Percentiles rank a stretch among this genome's conserved stretches.
phyloP scores from a whole-genome alignment of 2,797 vertebrate species.

The Coendou prehensilis region DNA sequence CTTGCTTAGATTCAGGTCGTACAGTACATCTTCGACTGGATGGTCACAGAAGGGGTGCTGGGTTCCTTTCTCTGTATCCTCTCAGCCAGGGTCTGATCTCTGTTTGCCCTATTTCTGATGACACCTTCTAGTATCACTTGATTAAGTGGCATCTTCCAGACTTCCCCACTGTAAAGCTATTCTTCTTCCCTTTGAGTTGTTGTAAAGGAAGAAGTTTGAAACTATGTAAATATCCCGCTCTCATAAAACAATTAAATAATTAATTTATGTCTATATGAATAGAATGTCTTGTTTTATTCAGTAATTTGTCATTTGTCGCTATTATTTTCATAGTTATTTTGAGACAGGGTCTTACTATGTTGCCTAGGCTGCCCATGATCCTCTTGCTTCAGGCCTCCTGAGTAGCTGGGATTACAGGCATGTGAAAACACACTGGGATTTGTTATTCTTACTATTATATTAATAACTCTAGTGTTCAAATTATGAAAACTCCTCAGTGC shows the following conservation, averaged over 20 bases:
- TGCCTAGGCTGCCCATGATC: background rate
- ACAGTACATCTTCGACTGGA: background rate
- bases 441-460: background rate
- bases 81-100: background rate
- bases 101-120: background rate
- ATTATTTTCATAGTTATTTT: background rate
- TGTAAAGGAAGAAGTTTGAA: background rate
- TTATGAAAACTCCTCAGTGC: background rate
- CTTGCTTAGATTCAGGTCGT: background rate
- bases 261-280: background rate
- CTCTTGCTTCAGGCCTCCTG: background rate
- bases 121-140: background rate
- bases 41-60: fast-evolving
- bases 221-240: background rate
- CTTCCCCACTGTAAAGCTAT: background rate
- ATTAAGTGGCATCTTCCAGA: background rate
- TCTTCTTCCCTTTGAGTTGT: background rate
- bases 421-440: background rate
- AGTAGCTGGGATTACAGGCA: background rate
- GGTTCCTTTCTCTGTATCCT: background rate
- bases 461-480: background rate
- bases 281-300: background rate
- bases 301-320: background rate
- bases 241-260: background rate
- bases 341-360: too few species aligned